phyloP scores from a whole-genome alignment of 2,888 invertebrate genomes.

The Seira musarum region DNA sequence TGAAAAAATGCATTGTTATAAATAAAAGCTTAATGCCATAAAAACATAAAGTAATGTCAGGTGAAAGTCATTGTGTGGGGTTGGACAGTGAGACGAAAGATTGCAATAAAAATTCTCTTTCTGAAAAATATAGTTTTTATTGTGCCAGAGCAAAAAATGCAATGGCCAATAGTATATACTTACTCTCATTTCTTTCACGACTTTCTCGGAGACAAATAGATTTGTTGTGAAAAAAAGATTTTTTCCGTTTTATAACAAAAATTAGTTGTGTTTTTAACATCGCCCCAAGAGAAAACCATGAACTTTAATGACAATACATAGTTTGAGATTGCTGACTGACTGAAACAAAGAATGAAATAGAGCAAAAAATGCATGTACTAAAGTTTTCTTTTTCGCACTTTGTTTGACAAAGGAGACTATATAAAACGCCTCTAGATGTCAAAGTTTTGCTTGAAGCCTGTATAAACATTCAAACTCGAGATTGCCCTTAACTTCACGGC shows the following conservation, averaged over 20 bases:
- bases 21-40: not conserved
- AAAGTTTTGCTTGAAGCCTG: not conserved
- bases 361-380: no score
- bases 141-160: no score
- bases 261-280: no score
- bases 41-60: not conserved
- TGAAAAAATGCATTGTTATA: constrained; percentile 2
- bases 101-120: constrained; percentile 2
- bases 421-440: constrained; percentile 4
- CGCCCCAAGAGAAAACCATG: no score
- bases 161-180: no score
- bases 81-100: not conserved
- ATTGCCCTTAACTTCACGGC: no score
- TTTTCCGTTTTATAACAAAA: not conserved
- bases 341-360: no score
- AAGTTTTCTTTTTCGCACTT: not conserved
- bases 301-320: no score
- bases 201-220: no score
- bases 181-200: no score
- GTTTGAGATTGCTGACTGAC: no score
- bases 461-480: not conserved
- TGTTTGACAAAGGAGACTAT: not conserved
- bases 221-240: not conserved
- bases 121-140: no score
- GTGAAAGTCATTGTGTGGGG: not conserved